phyloP scores from a whole-genome alignment of 2,113 vertebrate genomes.

The Theristicus caerulescens region DNA sequence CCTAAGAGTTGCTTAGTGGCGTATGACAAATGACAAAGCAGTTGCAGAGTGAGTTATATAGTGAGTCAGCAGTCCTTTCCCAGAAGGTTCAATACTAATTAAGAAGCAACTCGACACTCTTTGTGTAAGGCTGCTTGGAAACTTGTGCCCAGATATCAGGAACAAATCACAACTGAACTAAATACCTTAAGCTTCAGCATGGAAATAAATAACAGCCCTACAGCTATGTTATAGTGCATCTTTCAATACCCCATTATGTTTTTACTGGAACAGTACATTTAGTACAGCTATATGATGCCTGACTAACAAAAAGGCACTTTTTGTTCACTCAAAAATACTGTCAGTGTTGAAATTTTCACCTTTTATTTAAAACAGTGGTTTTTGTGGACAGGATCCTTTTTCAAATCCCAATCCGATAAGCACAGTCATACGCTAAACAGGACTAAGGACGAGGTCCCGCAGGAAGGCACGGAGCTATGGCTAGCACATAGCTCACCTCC shows the following conservation, averaged over 20 bases:
- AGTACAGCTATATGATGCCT: neutral
- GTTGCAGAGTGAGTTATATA: slow-evolving; percentile 27
- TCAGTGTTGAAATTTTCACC: neutral
- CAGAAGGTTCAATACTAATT: slow-evolving; percentile 58
- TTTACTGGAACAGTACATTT: neutral
- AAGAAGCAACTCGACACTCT: slow-evolving; percentile 13
- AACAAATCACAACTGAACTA: slow-evolving; percentile 12
- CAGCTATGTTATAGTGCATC: neutral
- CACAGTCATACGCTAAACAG: neutral
- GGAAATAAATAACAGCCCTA: neutral
- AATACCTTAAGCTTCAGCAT: neutral
- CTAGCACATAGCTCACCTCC: neutral
- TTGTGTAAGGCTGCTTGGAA: slow-evolving; percentile 8
- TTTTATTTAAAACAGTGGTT: neutral
- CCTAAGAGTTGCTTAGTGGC: slow-evolving; percentile 13
- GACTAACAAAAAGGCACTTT: neutral
- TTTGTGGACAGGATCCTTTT: neutral
- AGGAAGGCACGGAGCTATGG: neutral
- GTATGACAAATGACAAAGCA: slow-evolving; percentile 54
- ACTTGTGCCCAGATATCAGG: neutral
- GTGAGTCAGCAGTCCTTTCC: slow-evolving; percentile 60
- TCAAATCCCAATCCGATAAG: neutral
- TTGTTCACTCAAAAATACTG: neutral
- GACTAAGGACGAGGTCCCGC: neutral
- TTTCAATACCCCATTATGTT: neutral